Conservation (phyloP, 2,113 vertebrate genomes). For the Illadopsis cleaveri region DNA sequence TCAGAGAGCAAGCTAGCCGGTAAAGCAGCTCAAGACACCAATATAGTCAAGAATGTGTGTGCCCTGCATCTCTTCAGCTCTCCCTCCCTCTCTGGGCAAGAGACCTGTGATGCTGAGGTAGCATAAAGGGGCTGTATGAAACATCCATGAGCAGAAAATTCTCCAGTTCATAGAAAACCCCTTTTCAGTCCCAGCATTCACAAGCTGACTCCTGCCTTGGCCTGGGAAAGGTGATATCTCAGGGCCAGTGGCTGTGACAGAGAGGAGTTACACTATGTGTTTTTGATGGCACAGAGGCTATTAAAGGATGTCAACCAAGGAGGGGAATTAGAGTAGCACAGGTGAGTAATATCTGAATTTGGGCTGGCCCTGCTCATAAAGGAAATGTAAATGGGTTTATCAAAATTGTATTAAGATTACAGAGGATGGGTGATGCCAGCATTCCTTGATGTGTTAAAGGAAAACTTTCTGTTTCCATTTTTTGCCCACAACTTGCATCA, state of each 20-base stretch:
- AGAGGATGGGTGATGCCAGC: neutral
- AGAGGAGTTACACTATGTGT: neutral
- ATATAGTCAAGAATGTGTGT: accelerated
- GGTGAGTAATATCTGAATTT: neutral
- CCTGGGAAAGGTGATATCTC: neutral
- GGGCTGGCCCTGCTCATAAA: neutral
- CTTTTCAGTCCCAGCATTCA: neutral
- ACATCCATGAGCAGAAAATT: neutral
- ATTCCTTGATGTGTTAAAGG: neutral
- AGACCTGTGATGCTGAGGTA: neutral
- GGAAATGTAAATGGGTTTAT: neutral
- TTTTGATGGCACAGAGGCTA: neutral
- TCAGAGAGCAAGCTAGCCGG: no score
- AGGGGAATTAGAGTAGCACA: neutral
- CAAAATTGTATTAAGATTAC: neutral
- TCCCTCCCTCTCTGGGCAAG: neutral
- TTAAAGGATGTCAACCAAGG: neutral
- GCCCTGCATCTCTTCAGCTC: neutral
- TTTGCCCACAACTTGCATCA: neutral
- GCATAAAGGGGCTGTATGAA: neutral
- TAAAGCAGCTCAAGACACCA: no score
- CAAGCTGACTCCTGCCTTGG: neutral
- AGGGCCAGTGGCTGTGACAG: neutral
- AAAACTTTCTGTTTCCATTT: neutral
- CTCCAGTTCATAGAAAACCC: neutral